Evolutionary conservation across 1,140 invertebrate genomes (phyloP).

Genomic region (Caenorhabditis inopinata): DNA sequence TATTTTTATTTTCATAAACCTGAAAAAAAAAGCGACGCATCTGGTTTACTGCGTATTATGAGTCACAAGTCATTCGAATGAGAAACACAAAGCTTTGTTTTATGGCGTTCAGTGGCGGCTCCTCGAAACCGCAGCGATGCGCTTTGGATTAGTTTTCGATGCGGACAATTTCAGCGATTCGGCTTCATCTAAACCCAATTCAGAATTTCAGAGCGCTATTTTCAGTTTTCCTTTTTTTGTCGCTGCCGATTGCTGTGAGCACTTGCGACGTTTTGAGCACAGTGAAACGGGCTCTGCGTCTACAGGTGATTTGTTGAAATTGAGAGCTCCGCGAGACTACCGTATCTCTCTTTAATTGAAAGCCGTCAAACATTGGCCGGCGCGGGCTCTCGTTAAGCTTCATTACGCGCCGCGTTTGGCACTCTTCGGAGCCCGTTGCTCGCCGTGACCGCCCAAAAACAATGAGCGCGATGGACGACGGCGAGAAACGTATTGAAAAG

Average conservation of each 20-base stretch:
- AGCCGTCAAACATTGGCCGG: too few relatives aligned
- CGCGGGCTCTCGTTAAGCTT: conserved; percentile 20
- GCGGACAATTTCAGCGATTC: too few relatives aligned
- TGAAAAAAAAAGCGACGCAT: too few relatives aligned
- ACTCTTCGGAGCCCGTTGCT: too few relatives aligned
- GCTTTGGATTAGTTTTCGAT: too few relatives aligned
- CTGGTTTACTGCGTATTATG: conserved; percentile 5
- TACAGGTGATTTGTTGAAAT: too few relatives aligned
- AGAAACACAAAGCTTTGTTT: background rate
- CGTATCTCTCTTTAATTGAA: too few relatives aligned
- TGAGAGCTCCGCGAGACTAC: too few relatives aligned
- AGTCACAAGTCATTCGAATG: background rate
- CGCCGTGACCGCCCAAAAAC: conserved; percentile 16
- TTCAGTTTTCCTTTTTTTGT: background rate
- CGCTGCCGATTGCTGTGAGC: background rate
- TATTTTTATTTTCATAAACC: too few relatives aligned
- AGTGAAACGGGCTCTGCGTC: too few relatives aligned
- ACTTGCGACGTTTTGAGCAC: too few relatives aligned
- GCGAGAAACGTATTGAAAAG: background rate
- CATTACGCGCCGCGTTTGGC: background rate
- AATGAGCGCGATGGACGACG: background rate
- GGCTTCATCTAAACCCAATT: too few relatives aligned
- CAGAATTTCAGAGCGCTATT: background rate
- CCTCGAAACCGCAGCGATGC: background rate
- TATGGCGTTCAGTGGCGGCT: background rate